Percentiles rank a stretch among this genome's conserved stretches.
These are phyloP conservation scores for Strongylocentrotus purpuratus DNA, from an alignment of 35 echinoderm and acorn worm genomes.

Conservation along the genomic window DNA sequence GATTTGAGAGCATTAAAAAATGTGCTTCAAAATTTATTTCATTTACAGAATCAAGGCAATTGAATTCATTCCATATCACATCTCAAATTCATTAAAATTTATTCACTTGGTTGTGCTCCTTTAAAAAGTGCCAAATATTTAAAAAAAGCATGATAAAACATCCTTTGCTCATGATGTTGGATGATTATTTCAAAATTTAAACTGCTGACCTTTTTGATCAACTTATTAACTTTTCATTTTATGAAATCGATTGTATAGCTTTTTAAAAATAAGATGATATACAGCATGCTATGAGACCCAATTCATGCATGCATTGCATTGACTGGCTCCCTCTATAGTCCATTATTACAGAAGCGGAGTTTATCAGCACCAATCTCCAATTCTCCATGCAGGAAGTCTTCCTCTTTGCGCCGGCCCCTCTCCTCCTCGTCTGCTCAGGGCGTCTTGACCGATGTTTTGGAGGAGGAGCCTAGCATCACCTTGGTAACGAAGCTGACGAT, in stretches of 20 bases:
- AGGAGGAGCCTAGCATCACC: constrained; percentile 78
- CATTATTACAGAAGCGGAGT: neutral
- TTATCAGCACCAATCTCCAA: neutral
- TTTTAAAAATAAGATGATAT: neutral
- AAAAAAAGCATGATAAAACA: neutral
- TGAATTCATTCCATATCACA: constrained; percentile 13
- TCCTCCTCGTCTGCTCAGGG: constrained; percentile 44
- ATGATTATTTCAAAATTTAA: neutral
- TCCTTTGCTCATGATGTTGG: neutral
- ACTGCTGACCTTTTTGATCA: neutral
- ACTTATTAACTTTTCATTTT: neutral
- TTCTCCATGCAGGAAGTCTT: too few species aligned
- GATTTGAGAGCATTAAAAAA: neutral
- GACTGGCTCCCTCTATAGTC: neutral
- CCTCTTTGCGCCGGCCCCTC: neutral
- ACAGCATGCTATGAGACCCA: constrained; percentile 35
- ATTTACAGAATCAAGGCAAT: constrained; percentile 18
- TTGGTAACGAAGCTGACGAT: constrained; percentile 98
- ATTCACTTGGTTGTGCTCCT: neutral
- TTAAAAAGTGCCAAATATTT: neutral
- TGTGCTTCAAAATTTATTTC: neutral
- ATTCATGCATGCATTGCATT: constrained; percentile 41
- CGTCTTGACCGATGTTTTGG: constrained; percentile 49
- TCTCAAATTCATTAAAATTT: neutral
- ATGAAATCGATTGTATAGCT: neutral